Evolutionary conservation across 53 echinoderm and acorn worm species (phyloP).

Genomic region (Stichopus horrens): DNA sequence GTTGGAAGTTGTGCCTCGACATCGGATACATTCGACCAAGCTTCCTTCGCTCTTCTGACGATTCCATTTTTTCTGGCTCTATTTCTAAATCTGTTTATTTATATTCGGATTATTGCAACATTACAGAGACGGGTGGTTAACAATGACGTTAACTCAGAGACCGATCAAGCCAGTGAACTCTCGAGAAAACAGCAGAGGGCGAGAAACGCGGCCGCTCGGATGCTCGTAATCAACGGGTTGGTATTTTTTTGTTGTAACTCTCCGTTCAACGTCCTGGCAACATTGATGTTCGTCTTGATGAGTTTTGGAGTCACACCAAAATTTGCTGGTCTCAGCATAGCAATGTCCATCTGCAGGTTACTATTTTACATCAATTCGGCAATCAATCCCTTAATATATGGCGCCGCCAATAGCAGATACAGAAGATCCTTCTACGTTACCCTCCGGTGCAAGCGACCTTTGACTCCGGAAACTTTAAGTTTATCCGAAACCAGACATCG

Average conservation of each 20-base stretch:
- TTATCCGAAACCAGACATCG: not conserved
- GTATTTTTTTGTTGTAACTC: slow-evolving; percentile 34
- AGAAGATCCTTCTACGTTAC: not conserved
- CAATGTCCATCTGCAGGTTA: not conserved
- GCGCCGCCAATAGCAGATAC: slow-evolving; percentile 13
- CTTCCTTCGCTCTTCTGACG: slow-evolving; percentile 16
- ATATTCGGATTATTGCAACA: not conserved
- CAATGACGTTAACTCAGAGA: not conserved
- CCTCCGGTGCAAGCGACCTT: slow-evolving; percentile 9
- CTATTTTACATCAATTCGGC: slow-evolving; percentile 32
- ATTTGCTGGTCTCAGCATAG: slow-evolving; percentile 7
- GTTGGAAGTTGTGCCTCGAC: not conserved
- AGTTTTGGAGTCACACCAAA: not conserved
- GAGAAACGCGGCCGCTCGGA: slow-evolving; percentile 14
- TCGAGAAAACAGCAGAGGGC: slow-evolving; percentile 7
- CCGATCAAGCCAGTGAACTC: not conserved
- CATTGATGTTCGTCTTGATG: not conserved
- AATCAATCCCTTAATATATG: slow-evolving; percentile 18
- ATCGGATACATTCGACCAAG: not conserved
- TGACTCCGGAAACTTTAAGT: slow-evolving; percentile 1
- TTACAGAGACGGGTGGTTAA: not conserved
- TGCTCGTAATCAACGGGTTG: slow-evolving; percentile 21
- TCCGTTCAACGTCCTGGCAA: slow-evolving; percentile 11
- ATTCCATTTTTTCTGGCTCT: slow-evolving; percentile 14
- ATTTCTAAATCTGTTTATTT: slow-evolving; percentile 31